Percentiles rank a stretch among this genome's conserved stretches.
These are phyloP conservation scores for Aphidius colemani DNA, from an alignment of 2,888 invertebrate genomes.

Conservation along the genomic window DNA sequence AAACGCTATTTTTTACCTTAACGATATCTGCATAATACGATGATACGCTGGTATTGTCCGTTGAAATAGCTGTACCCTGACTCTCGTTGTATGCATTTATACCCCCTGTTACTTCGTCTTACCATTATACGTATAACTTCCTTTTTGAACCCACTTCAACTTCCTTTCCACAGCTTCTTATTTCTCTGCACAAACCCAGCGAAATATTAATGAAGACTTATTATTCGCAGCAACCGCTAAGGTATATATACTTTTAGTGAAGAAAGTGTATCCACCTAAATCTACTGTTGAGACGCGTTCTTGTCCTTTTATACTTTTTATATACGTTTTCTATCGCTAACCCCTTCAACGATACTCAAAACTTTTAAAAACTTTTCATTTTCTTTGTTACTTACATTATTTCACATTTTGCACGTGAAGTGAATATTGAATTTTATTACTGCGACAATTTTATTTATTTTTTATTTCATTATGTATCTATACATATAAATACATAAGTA, in stretches of 20 bases:
- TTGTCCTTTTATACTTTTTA: no score
- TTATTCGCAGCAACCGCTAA: conserved; percentile 39
- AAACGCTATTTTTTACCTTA: conserved; percentile 14
- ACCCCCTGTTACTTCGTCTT: conserved; percentile 17
- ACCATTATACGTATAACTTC: conserved; percentile 25
- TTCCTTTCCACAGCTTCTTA: conserved; percentile 4
- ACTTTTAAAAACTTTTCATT: conserved; percentile 15
- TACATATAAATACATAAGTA: no score
- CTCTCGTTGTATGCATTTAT: neutral
- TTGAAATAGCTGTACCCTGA: neutral
- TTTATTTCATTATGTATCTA: no score
- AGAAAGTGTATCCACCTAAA: no score
- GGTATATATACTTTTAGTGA: conserved; percentile 44
- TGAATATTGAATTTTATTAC: conserved; percentile 47
- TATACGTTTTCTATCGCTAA: neutral
- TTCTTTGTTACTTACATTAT: conserved; percentile 16
- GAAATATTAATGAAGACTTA: conserved; percentile 40
- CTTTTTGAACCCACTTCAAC: neutral
- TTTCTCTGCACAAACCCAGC: conserved; percentile 11
- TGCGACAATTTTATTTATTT: conserved; percentile 38
- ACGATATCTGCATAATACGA: conserved; percentile 37
- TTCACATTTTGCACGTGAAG: conserved; percentile 38
- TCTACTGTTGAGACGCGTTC: no score
- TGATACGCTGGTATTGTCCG: conserved; percentile 32
- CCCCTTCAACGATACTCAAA: neutral